These are phyloP conservation scores for Perca schrenkii DNA, from an alignment of 2,113 vertebrate genomes.

Conservation along the genomic window DNA sequence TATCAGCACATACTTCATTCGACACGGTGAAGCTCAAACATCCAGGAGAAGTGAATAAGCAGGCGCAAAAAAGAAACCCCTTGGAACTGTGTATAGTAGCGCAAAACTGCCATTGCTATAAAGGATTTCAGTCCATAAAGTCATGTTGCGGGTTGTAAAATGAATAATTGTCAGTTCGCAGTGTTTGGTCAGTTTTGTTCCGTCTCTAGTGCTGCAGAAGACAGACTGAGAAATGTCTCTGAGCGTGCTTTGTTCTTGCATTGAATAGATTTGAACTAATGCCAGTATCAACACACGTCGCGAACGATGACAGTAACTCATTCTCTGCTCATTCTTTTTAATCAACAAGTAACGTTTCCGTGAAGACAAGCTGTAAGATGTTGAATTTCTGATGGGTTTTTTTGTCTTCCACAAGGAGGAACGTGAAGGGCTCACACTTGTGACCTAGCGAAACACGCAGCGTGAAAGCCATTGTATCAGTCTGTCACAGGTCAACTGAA, in stretches of 20 bases:
- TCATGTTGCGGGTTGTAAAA: conserved; percentile 10
- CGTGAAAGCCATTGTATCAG: conserved; percentile 7
- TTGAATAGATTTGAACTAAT: conserved; percentile 51
- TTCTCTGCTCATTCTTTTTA: conserved; percentile 52
- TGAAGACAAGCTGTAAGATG: conserved; percentile 13
- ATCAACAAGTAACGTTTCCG: conserved; percentile 48
- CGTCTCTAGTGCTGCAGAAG: conserved; percentile 38
- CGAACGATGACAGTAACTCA: conserved; percentile 62
- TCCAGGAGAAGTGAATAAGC: no score
- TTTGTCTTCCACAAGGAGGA: not conserved
- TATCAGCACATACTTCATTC: no score
- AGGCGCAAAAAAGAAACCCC: no score
- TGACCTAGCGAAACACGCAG: not conserved
- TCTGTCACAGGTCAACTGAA: conserved; percentile 55
- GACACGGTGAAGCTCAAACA: no score
- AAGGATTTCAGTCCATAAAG: conserved; percentile 29
- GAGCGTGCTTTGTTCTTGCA: conserved; percentile 70
- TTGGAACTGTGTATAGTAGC: not conserved
- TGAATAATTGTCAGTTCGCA: conserved; percentile 30
- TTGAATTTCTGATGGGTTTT: conserved; percentile 6
- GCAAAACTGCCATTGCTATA: not conserved
- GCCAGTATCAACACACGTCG: conserved; percentile 70
- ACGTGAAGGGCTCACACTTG: conserved; percentile 3
- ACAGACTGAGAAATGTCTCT: conserved; percentile 62
- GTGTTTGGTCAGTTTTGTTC: conserved; percentile 54